These are phyloP conservation scores for Dicyrtoma fusca DNA, from an alignment of 2,888 invertebrate species.

Conservation along the genomic window DNA sequence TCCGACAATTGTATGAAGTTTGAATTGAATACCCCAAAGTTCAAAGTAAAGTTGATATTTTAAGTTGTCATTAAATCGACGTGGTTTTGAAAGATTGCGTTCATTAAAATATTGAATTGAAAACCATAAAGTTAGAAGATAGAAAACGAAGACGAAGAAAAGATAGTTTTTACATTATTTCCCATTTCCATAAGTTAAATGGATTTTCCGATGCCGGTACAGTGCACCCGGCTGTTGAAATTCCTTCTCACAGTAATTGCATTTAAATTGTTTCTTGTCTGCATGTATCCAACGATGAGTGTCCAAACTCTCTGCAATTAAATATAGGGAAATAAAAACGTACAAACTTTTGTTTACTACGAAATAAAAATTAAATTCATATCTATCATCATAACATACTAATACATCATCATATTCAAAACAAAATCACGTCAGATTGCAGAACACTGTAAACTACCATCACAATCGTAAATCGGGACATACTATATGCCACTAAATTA, in stretches of 20 bases:
- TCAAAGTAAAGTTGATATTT: too few relatives aligned
- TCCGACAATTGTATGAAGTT: too few relatives aligned
- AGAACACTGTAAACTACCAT: too few relatives aligned
- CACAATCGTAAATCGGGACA: too few relatives aligned
- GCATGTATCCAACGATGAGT: slow-evolving; percentile 34
- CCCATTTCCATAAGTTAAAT: slow-evolving; percentile 1
- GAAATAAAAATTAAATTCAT: not conserved
- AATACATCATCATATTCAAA: too few relatives aligned
- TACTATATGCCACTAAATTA: not conserved
- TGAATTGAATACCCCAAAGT: too few relatives aligned
- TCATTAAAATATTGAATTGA: too few relatives aligned
- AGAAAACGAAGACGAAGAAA: too few relatives aligned
- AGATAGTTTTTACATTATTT: too few relatives aligned
- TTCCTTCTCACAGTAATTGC: slow-evolving; percentile 30
- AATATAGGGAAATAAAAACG: not conserved
- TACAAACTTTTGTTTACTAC: not conserved
- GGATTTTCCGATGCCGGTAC: slow-evolving; percentile 29
- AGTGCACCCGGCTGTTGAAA: slow-evolving; percentile 34
- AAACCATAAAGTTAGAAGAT: too few relatives aligned
- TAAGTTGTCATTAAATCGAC: too few relatives aligned
- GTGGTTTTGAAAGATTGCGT: too few relatives aligned
- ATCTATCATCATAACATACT: not conserved
- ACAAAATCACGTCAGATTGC: not conserved
- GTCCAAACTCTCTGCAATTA: slow-evolving; percentile 21
- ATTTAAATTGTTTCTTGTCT: slow-evolving; percentile 34